A percentile compares a stretch with the other conserved stretches of the same genome.
Evolutionary conservation across 2,888 invertebrate species (phyloP).

Genomic region (Lochmaea crataegi): DNA sequence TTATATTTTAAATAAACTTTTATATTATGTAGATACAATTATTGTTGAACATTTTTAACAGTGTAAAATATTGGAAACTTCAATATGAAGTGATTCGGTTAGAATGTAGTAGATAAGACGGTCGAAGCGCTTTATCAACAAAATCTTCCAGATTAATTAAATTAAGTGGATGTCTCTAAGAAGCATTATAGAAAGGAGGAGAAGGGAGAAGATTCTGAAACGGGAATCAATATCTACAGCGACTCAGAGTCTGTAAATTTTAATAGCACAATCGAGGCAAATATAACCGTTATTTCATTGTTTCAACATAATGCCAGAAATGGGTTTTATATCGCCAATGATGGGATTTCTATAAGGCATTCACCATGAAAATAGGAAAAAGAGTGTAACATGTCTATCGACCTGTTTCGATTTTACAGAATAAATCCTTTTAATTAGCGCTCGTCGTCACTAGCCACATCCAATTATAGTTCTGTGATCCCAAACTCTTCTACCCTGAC

Average conservation of each 20-base stretch:
- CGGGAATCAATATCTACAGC: constrained; percentile 1
- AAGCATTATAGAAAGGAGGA: constrained; percentile 35
- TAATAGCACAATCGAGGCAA: constrained; percentile 36
- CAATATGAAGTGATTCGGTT: constrained; percentile 53
- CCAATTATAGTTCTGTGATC: too few species aligned
- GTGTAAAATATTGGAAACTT: constrained; percentile 29
- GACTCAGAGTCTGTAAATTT: constrained; percentile 56
- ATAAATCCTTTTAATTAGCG: too few species aligned
- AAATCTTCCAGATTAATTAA: constrained; percentile 54
- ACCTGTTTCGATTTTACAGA: too few species aligned
- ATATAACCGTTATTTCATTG: neutral
- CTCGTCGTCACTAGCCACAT: too few species aligned
- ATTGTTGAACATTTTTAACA: constrained; percentile 13
- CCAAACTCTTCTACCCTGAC: too few species aligned
- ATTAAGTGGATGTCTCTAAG: constrained; percentile 57
- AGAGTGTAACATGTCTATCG: too few species aligned
- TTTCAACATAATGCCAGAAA: neutral
- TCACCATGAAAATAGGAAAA: too few species aligned
- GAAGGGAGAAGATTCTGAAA: constrained; percentile 3
- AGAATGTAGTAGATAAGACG: constrained; percentile 29
- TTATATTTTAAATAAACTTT: too few species aligned
- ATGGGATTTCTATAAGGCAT: too few species aligned
- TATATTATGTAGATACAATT: too few species aligned
- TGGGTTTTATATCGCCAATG: too few species aligned
- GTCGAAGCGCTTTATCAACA: constrained; percentile 53